phyloP scores from a whole-genome alignment of 1,140 invertebrate species.

The Drosophila arawakana region DNA sequence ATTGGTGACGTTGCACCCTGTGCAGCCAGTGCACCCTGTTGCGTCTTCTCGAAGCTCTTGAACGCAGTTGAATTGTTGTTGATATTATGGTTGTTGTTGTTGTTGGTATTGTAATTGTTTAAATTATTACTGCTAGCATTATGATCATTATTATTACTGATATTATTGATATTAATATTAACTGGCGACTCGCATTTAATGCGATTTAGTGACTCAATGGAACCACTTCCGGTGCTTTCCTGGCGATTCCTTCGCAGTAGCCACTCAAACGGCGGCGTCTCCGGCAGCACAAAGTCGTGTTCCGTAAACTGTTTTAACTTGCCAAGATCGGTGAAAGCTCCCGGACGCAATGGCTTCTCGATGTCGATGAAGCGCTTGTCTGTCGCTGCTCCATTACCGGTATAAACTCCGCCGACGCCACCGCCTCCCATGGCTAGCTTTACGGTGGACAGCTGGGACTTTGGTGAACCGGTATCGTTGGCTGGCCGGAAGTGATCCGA shows the following conservation, averaged over 20 bases:
- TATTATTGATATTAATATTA: conserved; percentile 40
- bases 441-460: conserved; percentile 21
- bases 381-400: conserved; percentile 9
- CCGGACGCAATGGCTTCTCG: conserved; percentile 88
- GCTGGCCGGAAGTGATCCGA: conserved; percentile 95
- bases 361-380: conserved; percentile 85
- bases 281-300: conserved; percentile 87
- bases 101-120: conserved; percentile 32
- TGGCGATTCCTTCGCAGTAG: conserved; percentile 83
- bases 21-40: not conserved
- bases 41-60: conserved; percentile 75
- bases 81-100: conserved; percentile 59
- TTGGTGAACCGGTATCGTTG: conserved; percentile 88
- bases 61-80: conserved; percentile 74
- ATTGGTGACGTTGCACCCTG: conserved; percentile 66
- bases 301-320: conserved; percentile 85
- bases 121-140: conserved; percentile 54
- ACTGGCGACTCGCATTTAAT: conserved; percentile 52
- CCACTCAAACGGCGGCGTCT: conserved; percentile 89
- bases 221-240: conserved; percentile 66
- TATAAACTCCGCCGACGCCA: not conserved
- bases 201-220: conserved; percentile 76
- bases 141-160: conserved; percentile 65
- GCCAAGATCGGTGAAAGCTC: conserved; percentile 88
- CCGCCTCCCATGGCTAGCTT: conserved; percentile 26